These are phyloP conservation scores for Euphydryas editha DNA, from an alignment of 2,888 invertebrate genomes.

Conservation along the genomic window DNA sequence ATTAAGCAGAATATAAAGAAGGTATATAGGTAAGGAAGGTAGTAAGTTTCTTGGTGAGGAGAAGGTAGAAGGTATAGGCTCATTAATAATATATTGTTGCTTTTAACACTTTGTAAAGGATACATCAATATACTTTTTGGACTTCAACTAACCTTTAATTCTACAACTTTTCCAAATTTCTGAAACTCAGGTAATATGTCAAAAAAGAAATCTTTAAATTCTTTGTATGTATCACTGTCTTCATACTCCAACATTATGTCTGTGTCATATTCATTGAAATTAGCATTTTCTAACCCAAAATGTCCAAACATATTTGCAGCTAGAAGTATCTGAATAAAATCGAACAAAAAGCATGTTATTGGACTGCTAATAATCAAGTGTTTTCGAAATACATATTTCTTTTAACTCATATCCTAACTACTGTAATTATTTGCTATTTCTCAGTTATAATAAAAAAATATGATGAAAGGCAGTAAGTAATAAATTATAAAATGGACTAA, in stretches of 20 bases:
- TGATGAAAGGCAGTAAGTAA: too few relatives aligned
- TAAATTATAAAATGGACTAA: too few relatives aligned
- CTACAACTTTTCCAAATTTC: slow-evolving; percentile 86
- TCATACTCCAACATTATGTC: slow-evolving; percentile 94
- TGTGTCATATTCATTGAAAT: slow-evolving; percentile 90
- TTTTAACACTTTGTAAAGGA: slow-evolving; percentile 49
- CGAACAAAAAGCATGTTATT: too few relatives aligned
- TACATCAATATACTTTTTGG: slow-evolving; percentile 43
- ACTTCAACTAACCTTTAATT: slow-evolving; percentile 84
- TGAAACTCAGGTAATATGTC: slow-evolving; percentile 94
- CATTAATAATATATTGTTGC: background rate
- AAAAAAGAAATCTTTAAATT: slow-evolving; percentile 92
- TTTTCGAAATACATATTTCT: too few relatives aligned
- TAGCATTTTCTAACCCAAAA: slow-evolving; percentile 89
- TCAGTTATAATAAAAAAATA: too few relatives aligned
- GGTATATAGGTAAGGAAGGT: background rate
- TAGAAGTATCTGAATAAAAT: slow-evolving; percentile 77
- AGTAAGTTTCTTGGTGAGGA: too few relatives aligned
- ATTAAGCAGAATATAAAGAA: background rate
- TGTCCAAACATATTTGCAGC: slow-evolving; percentile 93
- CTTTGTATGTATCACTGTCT: slow-evolving; percentile 89
- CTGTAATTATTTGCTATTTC: too few relatives aligned
- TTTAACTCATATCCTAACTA: too few relatives aligned
- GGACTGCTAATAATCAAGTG: too few relatives aligned
- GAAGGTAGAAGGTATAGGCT: too few relatives aligned